Evolutionary conservation across 2,113 vertebrate species (phyloP), one percentile per base, ranked within the genome.

Genomic region (Hippocampus mohnikei): DNA sequence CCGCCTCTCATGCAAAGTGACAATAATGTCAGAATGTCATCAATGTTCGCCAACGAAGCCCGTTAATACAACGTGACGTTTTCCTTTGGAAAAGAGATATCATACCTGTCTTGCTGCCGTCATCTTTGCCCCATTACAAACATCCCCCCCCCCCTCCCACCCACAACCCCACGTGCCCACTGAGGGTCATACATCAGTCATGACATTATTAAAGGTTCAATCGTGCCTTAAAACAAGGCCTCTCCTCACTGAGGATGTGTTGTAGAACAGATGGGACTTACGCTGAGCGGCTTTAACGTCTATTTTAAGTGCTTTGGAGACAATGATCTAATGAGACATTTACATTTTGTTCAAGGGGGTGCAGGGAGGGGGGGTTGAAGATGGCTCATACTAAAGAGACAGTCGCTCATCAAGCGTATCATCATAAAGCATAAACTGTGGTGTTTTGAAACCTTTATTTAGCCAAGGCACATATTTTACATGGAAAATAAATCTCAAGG

Each of bases 121-220:
- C 56, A 75, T 44, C 56, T 75, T 69, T 62, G 67, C 53, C 71
- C 27, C 7, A 65, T 53, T 73, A 77, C 61, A 82, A 81, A 81
- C 77, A 79, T 1, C 62, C 41, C 60, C 64, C 64, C 69, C 79
- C 76, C 76, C 66, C 64, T 67, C 76, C 33, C 5, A 37, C 33
- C 33, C 33, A 37, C 33, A 37, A 37, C 33, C 42, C 42, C 42
- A 12, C 6, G 10, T 15, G 75, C 70, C 81, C 79, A 81, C 79
- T 70, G 67, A 59, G 82, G 89, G 90, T 91, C 89, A 89, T 59
- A 58, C 71, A 66, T 69, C 88, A 90, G 88, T 91, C 87, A 75
- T 87, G 88, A 86, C 87, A 90, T 92, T 91, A 92, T 90, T 91
- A 90, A 91, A 89, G 88, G 90, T 92, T 93, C 91, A 91, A 90